Evolutionary conservation across 2,888 invertebrate genomes (phyloP).

Genomic region (Cyrtodaria siliqua): DNA sequence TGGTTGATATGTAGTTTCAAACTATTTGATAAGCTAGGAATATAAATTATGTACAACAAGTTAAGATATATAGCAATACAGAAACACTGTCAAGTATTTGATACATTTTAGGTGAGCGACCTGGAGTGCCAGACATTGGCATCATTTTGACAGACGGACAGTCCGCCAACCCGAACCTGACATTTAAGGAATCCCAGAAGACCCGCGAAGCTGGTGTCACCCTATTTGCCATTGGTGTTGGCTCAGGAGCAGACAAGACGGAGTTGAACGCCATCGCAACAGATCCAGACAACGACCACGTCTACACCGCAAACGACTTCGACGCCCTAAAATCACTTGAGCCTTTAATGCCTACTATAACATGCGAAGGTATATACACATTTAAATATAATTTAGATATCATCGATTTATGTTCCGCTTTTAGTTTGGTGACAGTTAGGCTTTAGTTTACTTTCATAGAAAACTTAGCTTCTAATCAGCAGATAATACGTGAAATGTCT

Average conservation of each 20-base stretch:
- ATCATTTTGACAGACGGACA: conserved; percentile 78
- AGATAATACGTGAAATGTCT: too few relatives aligned
- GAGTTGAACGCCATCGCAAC: conserved; percentile 77
- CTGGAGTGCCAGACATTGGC: conserved; percentile 74
- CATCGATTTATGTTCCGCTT: too few relatives aligned
- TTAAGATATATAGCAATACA: too few relatives aligned
- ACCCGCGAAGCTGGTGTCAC: conserved; percentile 69
- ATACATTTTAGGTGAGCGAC: conserved; percentile 65
- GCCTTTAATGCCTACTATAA: conserved; percentile 70
- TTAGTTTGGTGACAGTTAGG: too few relatives aligned
- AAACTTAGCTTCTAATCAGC: too few relatives aligned
- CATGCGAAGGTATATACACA: conserved; percentile 73
- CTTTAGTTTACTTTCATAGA: too few relatives aligned
- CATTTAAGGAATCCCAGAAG: conserved; percentile 67
- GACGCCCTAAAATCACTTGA: conserved; percentile 73
- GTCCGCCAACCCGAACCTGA: conserved; percentile 66
- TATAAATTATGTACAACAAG: too few relatives aligned
- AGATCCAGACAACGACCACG: conserved; percentile 78
- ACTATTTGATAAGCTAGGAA: too few relatives aligned
- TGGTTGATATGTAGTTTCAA: too few relatives aligned
- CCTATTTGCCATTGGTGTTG: conserved; percentile 77
- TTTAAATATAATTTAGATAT: too few relatives aligned
- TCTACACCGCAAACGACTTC: conserved; percentile 78
- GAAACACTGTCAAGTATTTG: too few relatives aligned
- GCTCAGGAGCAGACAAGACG: conserved; percentile 63